Percentiles rank a stretch among this genome's conserved stretches.
phyloP scores from a whole-genome alignment of 2,888 invertebrate species.

The Synanthedon vespiformis region DNA sequence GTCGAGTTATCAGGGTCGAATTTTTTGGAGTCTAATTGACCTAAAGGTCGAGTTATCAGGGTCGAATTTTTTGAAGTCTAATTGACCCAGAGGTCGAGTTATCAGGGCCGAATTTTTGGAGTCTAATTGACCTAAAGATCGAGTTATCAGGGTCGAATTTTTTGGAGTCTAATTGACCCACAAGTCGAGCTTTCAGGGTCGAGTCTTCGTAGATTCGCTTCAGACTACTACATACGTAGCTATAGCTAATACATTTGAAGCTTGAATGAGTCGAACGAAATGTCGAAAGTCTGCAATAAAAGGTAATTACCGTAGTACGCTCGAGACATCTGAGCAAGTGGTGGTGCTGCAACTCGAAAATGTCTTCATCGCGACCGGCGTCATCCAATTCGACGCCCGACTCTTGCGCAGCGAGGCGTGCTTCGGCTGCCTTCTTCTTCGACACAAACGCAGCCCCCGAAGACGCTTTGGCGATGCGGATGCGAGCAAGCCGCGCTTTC shows the following conservation, averaged over 20 bases:
- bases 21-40: no score
- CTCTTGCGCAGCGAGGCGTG: constrained; percentile 91
- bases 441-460: constrained; percentile 98
- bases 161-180: no score
- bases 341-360: constrained; percentile 99
- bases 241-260: no score
- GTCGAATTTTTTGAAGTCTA: no score
- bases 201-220: neutral
- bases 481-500: constrained; percentile 99
- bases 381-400: constrained; percentile 94
- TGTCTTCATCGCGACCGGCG: constrained; percentile 90
- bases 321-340: constrained; percentile 97
- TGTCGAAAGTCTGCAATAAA: constrained; percentile 5
- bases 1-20: no score
- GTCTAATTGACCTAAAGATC: no score
- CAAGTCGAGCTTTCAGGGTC: no score
- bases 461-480: constrained; percentile 98
- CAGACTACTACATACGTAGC: neutral
- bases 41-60: no score
- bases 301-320: constrained; percentile 84
- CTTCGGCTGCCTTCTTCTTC: constrained; percentile 99
- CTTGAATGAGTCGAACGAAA: neutral
- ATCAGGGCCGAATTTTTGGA: no score
- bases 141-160: no score
- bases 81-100: no score